phyloP scores from a whole-genome alignment of 2,797 vertebrate species.

The Chrosomus eos region DNA sequence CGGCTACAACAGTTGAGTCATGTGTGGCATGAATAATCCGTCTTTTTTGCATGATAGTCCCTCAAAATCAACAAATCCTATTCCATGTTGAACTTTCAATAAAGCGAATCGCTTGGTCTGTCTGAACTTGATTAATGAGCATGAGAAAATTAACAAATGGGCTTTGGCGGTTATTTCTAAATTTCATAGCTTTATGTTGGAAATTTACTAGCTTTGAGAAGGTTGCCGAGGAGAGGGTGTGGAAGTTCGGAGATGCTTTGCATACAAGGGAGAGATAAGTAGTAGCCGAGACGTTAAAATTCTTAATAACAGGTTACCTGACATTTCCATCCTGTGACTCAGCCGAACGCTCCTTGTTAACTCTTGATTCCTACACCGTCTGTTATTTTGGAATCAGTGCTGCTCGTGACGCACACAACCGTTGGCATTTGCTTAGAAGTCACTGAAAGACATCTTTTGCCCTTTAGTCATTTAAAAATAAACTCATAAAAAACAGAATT shows the following conservation, averaged over 20 bases:
- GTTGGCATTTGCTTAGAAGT: slow-evolving; percentile 27
- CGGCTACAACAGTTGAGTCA: slow-evolving; percentile 28
- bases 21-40: background rate
- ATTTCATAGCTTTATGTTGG: background rate
- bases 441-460: slow-evolving; percentile 37
- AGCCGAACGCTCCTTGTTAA: slow-evolving; percentile 51
- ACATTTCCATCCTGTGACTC: slow-evolving; percentile 60
- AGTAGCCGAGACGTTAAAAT: slow-evolving; percentile 47
- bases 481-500: background rate
- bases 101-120: background rate
- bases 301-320: slow-evolving; percentile 59
- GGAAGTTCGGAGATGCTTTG: slow-evolving; percentile 37
- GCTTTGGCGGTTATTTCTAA: background rate
- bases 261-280: slow-evolving; percentile 41
- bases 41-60: slow-evolving; percentile 7
- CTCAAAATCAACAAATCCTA: slow-evolving; percentile 14
- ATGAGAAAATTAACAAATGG: slow-evolving; percentile 1
- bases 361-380: slow-evolving; percentile 42
- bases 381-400: slow-evolving; percentile 43
- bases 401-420: slow-evolving; percentile 28
- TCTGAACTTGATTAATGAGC: slow-evolving; percentile 10
- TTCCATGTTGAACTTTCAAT: slow-evolving; percentile 1
- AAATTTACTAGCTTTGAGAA: slow-evolving; percentile 23
- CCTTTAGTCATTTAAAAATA: slow-evolving; percentile 42
- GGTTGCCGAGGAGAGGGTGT: background rate